phyloP scores from a whole-genome alignment of 2,113 vertebrate genomes.

The Pterocles orientalis region DNA sequence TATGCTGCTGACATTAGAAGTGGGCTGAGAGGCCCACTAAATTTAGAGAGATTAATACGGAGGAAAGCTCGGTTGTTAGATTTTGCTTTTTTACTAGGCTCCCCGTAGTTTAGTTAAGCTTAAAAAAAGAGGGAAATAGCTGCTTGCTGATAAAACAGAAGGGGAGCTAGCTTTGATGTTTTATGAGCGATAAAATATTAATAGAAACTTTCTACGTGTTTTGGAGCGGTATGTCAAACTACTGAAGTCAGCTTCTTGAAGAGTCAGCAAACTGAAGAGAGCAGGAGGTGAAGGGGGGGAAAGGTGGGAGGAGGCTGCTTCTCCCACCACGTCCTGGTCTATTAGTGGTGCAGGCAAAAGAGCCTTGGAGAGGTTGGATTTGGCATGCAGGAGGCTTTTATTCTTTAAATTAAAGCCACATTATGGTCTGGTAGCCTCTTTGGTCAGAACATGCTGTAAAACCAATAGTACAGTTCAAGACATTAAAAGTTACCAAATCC shows the following conservation, averaged over 20 bases:
- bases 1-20: background rate
- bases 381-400: background rate
- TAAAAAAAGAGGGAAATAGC: background rate
- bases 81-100: conserved; percentile 5
- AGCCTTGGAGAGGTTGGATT: background rate
- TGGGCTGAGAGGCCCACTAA: background rate
- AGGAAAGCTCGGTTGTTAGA: background rate
- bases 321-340: background rate
- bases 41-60: background rate
- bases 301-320: background rate
- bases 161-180: conserved; percentile 35
- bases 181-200: conserved; percentile 33
- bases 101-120: background rate
- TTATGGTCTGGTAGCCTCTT: background rate
- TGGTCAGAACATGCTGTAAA: background rate
- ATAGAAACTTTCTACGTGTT: background rate
- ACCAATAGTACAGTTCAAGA: background rate
- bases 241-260: background rate
- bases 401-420: background rate
- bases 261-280: background rate
- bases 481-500: background rate
- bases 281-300: background rate
- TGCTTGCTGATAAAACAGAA: conserved; percentile 25
- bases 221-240: background rate
- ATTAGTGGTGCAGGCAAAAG: background rate